Percentiles rank a stretch among this genome's conserved stretches.
Conservation (phyloP, 2,797 vertebrate species). For the Tragelaphus oryx region DNA sequence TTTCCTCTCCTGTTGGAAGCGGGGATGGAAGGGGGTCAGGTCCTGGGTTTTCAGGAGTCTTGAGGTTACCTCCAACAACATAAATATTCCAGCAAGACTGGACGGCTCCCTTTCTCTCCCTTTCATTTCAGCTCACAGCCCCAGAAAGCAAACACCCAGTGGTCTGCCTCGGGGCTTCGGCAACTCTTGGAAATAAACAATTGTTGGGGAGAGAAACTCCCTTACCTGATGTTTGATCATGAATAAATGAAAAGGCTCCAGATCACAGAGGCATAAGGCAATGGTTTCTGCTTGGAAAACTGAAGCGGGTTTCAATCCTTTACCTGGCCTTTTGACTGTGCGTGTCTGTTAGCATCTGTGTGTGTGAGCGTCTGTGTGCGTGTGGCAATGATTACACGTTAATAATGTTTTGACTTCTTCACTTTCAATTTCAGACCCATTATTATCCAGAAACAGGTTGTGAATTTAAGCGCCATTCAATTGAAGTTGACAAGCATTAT, state of each 20-base stretch:
- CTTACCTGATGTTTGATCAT: neutral
- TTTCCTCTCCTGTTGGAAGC: neutral
- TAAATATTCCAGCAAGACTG: neutral
- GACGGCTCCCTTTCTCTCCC: fast-evolving
- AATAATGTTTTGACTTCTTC: neutral
- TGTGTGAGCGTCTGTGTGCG: neutral
- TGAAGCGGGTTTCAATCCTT: neutral
- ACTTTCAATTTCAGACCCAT: neutral
- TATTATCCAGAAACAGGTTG: neutral
- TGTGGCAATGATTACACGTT: neutral
- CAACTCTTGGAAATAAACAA: neutral
- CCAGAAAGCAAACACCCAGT: neutral
- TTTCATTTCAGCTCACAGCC: neutral
- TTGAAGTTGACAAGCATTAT: neutral
- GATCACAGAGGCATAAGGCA: neutral
- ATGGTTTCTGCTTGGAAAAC: neutral
- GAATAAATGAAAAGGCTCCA: constrained; percentile 45
- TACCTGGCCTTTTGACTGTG: neutral
- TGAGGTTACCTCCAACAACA: neutral
- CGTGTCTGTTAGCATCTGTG: fast-evolving
- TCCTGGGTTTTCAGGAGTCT: neutral
- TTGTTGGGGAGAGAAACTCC: neutral
- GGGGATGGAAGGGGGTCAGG: neutral
- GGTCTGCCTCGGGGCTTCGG: neutral
- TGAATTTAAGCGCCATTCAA: fast-evolving